Evolutionary conservation across 2,113 vertebrate genomes (phyloP).

Genomic region (Promerops cafer): DNA sequence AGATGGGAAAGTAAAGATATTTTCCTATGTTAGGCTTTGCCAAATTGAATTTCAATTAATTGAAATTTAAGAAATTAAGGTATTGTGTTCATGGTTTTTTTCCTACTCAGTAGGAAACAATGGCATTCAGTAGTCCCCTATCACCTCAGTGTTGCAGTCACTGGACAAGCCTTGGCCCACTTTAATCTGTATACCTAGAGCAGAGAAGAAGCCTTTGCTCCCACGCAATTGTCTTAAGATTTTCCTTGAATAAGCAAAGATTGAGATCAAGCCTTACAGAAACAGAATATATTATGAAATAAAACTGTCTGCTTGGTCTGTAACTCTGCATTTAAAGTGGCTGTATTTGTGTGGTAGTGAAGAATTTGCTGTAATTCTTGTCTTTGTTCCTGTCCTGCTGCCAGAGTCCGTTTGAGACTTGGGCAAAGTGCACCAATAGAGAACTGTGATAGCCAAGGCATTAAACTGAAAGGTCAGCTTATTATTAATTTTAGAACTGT

Average conservation of each 20-base stretch:
- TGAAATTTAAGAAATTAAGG: not conserved
- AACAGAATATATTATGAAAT: not conserved
- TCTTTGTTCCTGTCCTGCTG: not conserved
- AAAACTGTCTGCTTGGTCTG: not conserved
- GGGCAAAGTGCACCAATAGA: not conserved
- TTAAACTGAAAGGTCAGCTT: not conserved
- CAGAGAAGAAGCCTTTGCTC: not conserved
- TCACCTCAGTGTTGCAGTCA: not conserved
- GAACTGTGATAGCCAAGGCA: not conserved
- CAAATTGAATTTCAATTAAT: slow-evolving; percentile 31
- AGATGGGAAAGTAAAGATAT: not conserved
- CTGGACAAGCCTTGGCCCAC: not conserved
- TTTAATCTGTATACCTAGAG: not conserved
- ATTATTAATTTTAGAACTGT: not conserved
- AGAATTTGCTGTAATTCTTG: not conserved
- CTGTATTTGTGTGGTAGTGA: not conserved
- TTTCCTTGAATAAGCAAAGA: not conserved
- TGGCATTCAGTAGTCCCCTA: not conserved
- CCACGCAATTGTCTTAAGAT: not conserved
- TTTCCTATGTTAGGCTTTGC: not conserved
- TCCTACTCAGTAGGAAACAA: not conserved
- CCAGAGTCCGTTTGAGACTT: not conserved
- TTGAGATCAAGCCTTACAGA: not conserved
- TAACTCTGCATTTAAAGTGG: not conserved
- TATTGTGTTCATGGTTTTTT: not conserved